Conservation (phyloP, 30 jellyfish, hydroid and myxozoan genomes). For the Pelagia noctiluca region DNA sequence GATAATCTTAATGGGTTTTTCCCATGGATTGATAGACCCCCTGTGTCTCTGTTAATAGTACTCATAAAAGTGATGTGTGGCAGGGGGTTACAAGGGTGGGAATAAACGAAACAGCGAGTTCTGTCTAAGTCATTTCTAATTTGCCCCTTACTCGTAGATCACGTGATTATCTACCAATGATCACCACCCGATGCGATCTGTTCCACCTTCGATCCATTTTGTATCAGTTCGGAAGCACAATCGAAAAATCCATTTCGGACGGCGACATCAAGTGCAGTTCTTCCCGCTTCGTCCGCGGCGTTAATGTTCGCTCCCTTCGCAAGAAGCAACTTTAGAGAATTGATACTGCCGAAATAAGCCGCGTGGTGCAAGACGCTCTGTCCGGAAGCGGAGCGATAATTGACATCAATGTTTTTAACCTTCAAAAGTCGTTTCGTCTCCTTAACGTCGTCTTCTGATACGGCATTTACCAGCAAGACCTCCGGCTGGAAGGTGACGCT, state of each 20-base stretch:
- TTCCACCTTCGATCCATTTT: constrained; percentile 71
- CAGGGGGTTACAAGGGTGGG: too few relatives aligned
- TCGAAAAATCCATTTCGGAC: constrained; percentile 72
- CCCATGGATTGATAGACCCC: too few relatives aligned
- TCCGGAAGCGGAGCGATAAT: constrained; percentile 71
- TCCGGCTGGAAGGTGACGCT: constrained; percentile 74
- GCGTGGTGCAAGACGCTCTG: constrained; percentile 61
- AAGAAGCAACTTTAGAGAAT: constrained; percentile 44
- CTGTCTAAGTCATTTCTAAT: neutral
- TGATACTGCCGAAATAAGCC: constrained; percentile 53
- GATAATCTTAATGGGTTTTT: too few relatives aligned
- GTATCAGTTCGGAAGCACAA: constrained; percentile 68
- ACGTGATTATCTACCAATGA: constrained; percentile 26
- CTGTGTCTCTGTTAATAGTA: too few relatives aligned
- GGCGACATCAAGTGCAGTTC: constrained; percentile 66
- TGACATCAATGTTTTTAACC: constrained; percentile 39
- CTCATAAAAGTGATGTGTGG: too few relatives aligned
- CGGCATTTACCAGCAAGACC: constrained; percentile 61
- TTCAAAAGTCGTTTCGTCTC: constrained; percentile 46
- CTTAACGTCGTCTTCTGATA: constrained; percentile 52
- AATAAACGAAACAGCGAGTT: too few relatives aligned
- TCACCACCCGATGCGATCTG: constrained; percentile 59
- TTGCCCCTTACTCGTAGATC: neutral
- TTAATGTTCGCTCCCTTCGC: constrained; percentile 62
- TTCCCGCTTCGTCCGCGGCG: constrained; percentile 47